A percentile compares a stretch with the other conserved stretches of the same genome.
phyloP scores from a whole-genome alignment of 2,888 invertebrate genomes.

The Laothoe populi region DNA sequence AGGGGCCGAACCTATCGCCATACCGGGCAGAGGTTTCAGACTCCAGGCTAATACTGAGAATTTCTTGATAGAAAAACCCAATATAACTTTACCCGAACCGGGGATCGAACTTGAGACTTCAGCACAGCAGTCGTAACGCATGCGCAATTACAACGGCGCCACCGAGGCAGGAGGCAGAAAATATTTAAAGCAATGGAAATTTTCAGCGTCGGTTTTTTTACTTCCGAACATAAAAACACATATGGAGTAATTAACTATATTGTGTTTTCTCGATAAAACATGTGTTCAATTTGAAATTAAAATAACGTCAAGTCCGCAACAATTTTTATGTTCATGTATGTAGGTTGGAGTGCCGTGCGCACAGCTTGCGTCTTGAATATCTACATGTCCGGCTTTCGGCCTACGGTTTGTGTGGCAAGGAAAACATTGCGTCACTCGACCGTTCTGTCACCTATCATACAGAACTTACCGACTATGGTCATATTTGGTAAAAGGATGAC shows the following conservation, averaged over 20 bases:
- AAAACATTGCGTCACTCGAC: constrained; percentile 74
- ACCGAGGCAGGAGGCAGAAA: too few species aligned
- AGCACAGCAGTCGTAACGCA: too few species aligned
- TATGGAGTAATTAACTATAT: constrained; percentile 34
- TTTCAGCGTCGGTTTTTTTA: neutral
- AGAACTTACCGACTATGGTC: constrained; percentile 43
- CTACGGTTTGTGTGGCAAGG: constrained; percentile 63
- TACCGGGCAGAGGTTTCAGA: too few species aligned
- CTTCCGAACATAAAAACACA: constrained; percentile 16
- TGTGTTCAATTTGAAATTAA: constrained; percentile 56
- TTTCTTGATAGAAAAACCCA: too few species aligned
- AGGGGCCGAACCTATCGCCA: too few species aligned
- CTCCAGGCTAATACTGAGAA: too few species aligned
- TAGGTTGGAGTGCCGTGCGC: constrained; percentile 81
- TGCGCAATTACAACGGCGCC: too few species aligned
- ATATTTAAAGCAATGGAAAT: neutral
- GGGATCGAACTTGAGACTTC: too few species aligned
- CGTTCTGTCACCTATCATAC: constrained; percentile 50
- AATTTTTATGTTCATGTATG: constrained; percentile 74
- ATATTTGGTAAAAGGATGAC: constrained; percentile 40
- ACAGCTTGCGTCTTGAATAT: constrained; percentile 64
- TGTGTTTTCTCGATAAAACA: constrained; percentile 41
- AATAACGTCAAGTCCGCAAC: constrained; percentile 62
- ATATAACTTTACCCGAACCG: too few species aligned
- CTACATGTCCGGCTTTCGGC: constrained; percentile 74